Percentiles rank a stretch among this genome's conserved stretches.
Evolutionary conservation across 1,140 invertebrate genomes (phyloP).

Genomic region (Dinoponera quadriceps): DNA sequence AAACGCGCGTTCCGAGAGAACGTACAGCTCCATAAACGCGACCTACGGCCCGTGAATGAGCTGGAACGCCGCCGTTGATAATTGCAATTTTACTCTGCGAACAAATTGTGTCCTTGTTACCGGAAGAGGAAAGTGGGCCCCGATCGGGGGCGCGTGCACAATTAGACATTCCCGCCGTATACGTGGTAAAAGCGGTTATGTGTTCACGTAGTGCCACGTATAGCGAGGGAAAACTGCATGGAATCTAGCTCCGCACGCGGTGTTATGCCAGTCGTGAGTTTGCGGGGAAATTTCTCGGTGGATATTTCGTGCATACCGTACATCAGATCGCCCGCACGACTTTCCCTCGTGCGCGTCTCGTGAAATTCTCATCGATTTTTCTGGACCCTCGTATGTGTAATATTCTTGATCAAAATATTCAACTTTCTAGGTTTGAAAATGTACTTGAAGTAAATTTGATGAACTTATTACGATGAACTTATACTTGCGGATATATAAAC

Average conservation of each 20-base stretch:
- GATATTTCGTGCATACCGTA: background rate
- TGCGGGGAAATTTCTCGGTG: constrained; percentile 27
- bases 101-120: constrained; percentile 35
- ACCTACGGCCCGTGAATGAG: background rate
- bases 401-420: too few species aligned
- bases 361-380: too few species aligned
- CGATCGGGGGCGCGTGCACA: constrained; percentile 46
- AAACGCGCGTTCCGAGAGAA: background rate
- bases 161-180: constrained; percentile 52
- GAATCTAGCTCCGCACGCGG: constrained; percentile 29
- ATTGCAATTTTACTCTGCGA: constrained; percentile 3
- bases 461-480: too few species aligned
- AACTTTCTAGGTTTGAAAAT: too few species aligned
- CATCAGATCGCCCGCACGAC: background rate
- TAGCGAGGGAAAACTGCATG: constrained; percentile 39
- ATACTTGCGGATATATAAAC: too few species aligned
- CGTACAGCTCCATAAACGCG: background rate
- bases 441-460: too few species aligned
- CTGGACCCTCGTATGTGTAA: too few species aligned
- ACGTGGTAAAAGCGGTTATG: constrained; percentile 41
- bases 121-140: constrained; percentile 60
- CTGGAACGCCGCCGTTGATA: background rate
- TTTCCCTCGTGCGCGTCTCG: constrained; percentile 13
- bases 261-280: constrained; percentile 20
- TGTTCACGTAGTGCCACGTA: constrained; percentile 13